Percentiles rank a stretch among this genome's conserved stretches.
Evolutionary conservation across 2,797 vertebrate genomes (phyloP).

Genomic region (Lutra lutra): DNA sequence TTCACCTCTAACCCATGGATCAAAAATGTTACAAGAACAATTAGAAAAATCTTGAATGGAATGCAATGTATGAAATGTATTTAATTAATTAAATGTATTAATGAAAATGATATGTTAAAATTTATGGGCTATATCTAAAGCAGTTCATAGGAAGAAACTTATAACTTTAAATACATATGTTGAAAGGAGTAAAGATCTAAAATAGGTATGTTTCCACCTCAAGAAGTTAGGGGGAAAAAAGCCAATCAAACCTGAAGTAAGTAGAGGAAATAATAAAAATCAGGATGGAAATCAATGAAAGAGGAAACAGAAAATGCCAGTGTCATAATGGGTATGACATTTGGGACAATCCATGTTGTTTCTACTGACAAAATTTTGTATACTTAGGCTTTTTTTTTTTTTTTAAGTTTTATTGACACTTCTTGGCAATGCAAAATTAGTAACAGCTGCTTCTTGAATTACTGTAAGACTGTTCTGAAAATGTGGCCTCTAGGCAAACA

Average conservation of each 20-base stretch:
- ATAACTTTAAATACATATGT: not conserved
- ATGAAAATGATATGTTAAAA: not conserved
- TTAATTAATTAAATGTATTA: too few species aligned
- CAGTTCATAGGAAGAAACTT: not conserved
- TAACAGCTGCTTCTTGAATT: not conserved
- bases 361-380: not conserved
- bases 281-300: not conserved
- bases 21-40: not conserved
- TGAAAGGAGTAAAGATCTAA: not conserved
- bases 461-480: not conserved
- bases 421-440: not conserved
- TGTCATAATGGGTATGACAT: not conserved
- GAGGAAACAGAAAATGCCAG: not conserved
- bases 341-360: not conserved
- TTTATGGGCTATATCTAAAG: not conserved
- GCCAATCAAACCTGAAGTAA: not conserved
- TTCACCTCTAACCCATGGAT: not conserved
- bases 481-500: not conserved
- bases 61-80: not conserved
- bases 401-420: not conserved
- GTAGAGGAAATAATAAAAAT: not conserved
- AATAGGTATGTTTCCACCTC: not conserved
- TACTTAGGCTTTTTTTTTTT: not conserved
- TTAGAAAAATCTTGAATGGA: slow-evolving; percentile 11
- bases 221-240: not conserved